Evolutionary conservation across 2,888 invertebrate species (phyloP).

Genomic region (Drosophila ezoana): DNA sequence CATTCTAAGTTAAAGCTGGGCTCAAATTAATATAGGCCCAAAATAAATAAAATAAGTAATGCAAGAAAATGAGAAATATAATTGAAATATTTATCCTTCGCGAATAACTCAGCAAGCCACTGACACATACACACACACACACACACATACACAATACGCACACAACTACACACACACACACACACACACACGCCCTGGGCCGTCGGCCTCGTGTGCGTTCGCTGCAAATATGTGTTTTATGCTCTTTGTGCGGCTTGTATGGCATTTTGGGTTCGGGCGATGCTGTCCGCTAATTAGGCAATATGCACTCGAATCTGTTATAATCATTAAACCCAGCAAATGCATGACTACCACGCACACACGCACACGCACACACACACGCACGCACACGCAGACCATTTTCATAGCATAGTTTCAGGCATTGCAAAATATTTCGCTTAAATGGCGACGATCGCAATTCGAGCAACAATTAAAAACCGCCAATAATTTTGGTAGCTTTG

Average conservation of each 20-base stretch:
- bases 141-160: neutral
- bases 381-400: constrained; percentile 3
- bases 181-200: constrained; percentile 22
- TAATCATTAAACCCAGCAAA: constrained; percentile 77
- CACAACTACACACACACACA: neutral
- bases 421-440: constrained; percentile 16
- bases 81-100: too few relatives aligned
- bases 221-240: constrained; percentile 66
- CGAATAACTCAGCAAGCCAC: constrained; percentile 1
- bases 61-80: too few relatives aligned
- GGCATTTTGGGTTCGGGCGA: constrained; percentile 36
- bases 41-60: too few relatives aligned
- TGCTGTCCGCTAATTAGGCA: constrained; percentile 75
- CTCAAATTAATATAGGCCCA: too few relatives aligned
- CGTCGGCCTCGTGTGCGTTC: constrained; percentile 22
- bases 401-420: constrained; percentile 21
- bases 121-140: constrained; percentile 13
- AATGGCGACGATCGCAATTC: constrained; percentile 31
- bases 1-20: too few relatives aligned
- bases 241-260: constrained; percentile 59
- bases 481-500: constrained; percentile 31
- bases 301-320: constrained; percentile 80
- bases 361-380: constrained; percentile 8
- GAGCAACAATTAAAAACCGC: constrained; percentile 36
- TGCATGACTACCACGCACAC: constrained; percentile 46